phyloP scores from a whole-genome alignment of 2,797 vertebrate genomes.

The Acanthiza pusilla region DNA sequence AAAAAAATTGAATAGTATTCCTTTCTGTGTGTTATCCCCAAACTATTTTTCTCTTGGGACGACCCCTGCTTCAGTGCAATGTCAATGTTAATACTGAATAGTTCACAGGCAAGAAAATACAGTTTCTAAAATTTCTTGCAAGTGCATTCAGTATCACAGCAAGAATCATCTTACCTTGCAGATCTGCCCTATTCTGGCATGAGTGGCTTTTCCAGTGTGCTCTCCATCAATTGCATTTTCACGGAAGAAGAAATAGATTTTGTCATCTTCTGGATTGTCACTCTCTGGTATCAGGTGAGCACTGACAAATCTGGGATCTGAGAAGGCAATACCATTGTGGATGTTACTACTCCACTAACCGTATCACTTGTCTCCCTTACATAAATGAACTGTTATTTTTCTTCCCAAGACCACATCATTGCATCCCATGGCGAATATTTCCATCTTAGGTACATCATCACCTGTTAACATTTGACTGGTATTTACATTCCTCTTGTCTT shows the following conservation, averaged over 20 bases:
- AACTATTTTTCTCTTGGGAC: neutral
- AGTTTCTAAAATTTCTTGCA: neutral
- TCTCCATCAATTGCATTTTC: slow-evolving; percentile 97
- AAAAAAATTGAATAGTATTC: neutral
- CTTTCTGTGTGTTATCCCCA: neutral
- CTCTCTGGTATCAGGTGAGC: slow-evolving; percentile 93
- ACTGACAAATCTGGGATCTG: slow-evolving; percentile 93
- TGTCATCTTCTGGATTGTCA: slow-evolving; percentile 97
- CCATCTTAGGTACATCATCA: neutral
- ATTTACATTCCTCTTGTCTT: neutral
- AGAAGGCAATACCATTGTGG: neutral
- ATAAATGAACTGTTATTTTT: neutral
- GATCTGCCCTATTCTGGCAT: slow-evolving; percentile 94
- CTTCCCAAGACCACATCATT: neutral
- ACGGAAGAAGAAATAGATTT: slow-evolving; percentile 97
- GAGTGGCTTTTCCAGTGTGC: slow-evolving; percentile 93
- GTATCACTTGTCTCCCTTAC: neutral
- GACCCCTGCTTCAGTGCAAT: neutral
- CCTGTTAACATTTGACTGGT: neutral
- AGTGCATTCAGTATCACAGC: neutral
- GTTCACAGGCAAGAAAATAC: fast-evolving
- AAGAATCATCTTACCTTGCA: slow-evolving; percentile 84
- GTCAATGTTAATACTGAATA: neutral
- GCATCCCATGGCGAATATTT: neutral
- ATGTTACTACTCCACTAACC: neutral